Evolutionary conservation across 2,888 invertebrate species (phyloP).

Genomic region (Oegoconia quadripuncta): DNA sequence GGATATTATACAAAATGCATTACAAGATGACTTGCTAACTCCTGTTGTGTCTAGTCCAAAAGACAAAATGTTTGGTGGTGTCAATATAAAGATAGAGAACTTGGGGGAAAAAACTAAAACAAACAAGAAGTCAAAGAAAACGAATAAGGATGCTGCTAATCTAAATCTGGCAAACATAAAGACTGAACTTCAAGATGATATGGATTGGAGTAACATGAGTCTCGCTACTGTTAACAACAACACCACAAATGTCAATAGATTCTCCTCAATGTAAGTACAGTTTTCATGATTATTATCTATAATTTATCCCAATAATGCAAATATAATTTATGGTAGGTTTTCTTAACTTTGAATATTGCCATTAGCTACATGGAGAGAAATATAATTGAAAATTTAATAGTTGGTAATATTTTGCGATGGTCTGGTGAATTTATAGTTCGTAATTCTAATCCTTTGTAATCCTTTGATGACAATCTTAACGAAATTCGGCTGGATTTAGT

Average conservation of each 20-base stretch:
- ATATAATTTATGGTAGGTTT: not conserved
- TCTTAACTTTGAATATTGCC: too few species aligned
- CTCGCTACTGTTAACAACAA: constrained; percentile 67
- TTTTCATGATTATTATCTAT: constrained; percentile 4
- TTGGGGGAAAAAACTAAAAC: constrained; percentile 30
- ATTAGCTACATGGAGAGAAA: too few species aligned
- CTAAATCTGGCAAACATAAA: constrained; percentile 64
- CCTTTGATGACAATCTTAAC: too few species aligned
- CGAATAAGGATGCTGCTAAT: constrained; percentile 35
- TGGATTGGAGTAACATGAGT: constrained; percentile 72
- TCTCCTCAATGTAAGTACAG: constrained; percentile 64
- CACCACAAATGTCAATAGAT: constrained; percentile 55
- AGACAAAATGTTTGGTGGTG: constrained; percentile 67
- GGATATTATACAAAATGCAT: constrained; percentile 43
- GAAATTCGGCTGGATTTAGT: too few species aligned
- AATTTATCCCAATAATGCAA: not conserved
- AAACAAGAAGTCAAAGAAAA: constrained; percentile 53
- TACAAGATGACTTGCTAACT: constrained; percentile 38
- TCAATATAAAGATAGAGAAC: constrained; percentile 64
- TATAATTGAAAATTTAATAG: too few species aligned
- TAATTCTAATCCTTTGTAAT: too few species aligned
- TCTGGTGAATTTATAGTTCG: too few species aligned
- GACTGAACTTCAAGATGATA: constrained; percentile 70
- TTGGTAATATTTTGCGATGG: too few species aligned
- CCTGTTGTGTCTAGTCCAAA: constrained; percentile 35